Evolutionary conservation across 2,888 invertebrate genomes (phyloP).

Genomic region (Exephanes ischioxanthus): DNA sequence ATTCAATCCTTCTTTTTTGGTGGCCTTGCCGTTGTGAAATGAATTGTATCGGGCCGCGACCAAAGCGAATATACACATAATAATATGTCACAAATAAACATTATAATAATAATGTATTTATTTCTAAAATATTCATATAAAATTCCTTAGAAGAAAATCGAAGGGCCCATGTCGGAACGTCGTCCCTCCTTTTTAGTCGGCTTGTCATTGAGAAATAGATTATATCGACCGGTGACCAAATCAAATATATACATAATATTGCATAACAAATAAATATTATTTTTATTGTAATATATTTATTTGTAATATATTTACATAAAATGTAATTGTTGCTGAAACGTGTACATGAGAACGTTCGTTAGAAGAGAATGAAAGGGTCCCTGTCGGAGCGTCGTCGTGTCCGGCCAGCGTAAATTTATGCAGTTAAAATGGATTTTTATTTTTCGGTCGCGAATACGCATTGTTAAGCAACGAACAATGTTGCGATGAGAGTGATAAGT

Average conservation of each 20-base stretch:
- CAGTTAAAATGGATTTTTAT: conserved; percentile 12
- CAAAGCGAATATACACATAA: neutral
- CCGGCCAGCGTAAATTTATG: conserved; percentile 9
- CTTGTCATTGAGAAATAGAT: conserved; percentile 36
- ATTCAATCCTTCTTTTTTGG: conserved; percentile 40
- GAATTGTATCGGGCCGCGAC: neutral
- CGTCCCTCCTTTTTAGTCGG: too few species aligned
- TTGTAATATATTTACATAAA: too few species aligned
- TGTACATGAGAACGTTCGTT: neutral
- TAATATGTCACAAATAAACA: neutral
- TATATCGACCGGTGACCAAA: neutral
- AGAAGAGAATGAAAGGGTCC: neutral
- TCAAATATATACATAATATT: neutral
- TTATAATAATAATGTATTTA: neutral
- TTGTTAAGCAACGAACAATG: conserved; percentile 47
- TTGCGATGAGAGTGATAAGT: conserved; percentile 48
- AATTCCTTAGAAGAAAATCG: too few species aligned
- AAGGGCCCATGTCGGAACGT: neutral
- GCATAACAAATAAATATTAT: neutral
- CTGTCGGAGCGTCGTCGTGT: neutral
- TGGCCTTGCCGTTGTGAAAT: conserved; percentile 42
- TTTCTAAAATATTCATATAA: too few species aligned
- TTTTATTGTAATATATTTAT: too few species aligned
- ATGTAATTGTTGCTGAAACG: neutral
- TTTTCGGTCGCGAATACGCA: conserved; percentile 31